These are phyloP conservation scores for Hyles vespertilio DNA, from an alignment of 1,140 invertebrate genomes.

Conservation along the genomic window DNA sequence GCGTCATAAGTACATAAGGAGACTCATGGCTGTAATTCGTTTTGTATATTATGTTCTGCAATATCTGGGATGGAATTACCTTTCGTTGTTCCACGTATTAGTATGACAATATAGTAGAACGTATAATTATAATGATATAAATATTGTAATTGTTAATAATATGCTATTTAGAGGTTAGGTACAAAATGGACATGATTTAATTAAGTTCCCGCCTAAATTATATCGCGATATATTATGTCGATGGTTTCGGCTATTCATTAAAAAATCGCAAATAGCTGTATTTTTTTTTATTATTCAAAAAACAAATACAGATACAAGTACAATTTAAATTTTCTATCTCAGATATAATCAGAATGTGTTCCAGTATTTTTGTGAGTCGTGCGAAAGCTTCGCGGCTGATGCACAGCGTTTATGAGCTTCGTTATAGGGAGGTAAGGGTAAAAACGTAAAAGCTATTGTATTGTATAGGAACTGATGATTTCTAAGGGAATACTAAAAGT, in stretches of 20 bases:
- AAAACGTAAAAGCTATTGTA: constrained; percentile 57
- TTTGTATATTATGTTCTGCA: constrained; percentile 45
- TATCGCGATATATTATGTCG: background rate
- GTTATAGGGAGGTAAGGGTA: constrained; percentile 66
- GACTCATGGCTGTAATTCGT: constrained; percentile 49
- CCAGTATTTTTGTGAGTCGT: constrained; percentile 43
- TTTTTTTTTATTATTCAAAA: background rate
- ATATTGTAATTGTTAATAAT: constrained; percentile 44
- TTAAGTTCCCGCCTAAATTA: constrained; percentile 37
- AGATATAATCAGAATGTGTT: constrained; percentile 65
- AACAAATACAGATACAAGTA: background rate
- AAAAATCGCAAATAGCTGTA: background rate
- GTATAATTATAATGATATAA: constrained; percentile 31
- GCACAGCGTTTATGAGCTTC: constrained; percentile 66
- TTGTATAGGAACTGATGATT: constrained; percentile 64
- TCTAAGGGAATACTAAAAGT: constrained; percentile 68
- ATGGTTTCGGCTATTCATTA: background rate
- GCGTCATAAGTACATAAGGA: constrained; percentile 33
- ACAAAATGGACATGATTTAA: constrained; percentile 31
- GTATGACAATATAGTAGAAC: constrained; percentile 62
- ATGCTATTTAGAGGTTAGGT: constrained; percentile 43
- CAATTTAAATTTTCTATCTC: constrained; percentile 47
- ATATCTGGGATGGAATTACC: constrained; percentile 66
- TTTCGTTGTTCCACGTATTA: constrained; percentile 58
- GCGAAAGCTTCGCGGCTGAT: constrained; percentile 49